Percentiles rank a stretch among this genome's conserved stretches.
Evolutionary conservation across 1,140 invertebrate species (phyloP).

Genomic region (Penaeus japonicus): DNA sequence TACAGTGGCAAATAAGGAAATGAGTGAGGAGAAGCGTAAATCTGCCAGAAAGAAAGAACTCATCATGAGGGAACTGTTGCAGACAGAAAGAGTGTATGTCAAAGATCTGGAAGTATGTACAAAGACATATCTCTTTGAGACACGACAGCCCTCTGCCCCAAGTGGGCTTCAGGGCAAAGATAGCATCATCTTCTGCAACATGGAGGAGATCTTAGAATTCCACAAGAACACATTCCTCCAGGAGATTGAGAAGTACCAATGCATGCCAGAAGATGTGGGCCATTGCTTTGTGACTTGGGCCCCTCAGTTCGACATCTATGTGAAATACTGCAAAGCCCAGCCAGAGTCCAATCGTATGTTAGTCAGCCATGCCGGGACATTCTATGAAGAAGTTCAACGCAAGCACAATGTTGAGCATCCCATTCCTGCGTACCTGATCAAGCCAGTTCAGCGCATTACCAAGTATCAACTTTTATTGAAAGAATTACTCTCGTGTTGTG

Average conservation of each 20-base stretch:
- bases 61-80: slow-evolving; percentile 96
- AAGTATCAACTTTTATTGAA: slow-evolving; percentile 98
- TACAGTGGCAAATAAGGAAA: slow-evolving; percentile 72
- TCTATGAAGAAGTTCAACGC: slow-evolving; percentile 88
- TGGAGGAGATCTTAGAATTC: slow-evolving; percentile 97
- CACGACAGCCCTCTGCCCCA: slow-evolving; percentile 73
- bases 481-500: slow-evolving; percentile 93
- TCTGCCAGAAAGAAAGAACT: slow-evolving; percentile 95
- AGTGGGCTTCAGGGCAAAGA: slow-evolving; percentile 80
- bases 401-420: slow-evolving; percentile 91
- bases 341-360: slow-evolving; percentile 94
- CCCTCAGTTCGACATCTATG: slow-evolving; percentile 97
- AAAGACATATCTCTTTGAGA: slow-evolving; percentile 87
- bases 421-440: slow-evolving; percentile 95
- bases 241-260: slow-evolving; percentile 97
- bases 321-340: slow-evolving; percentile 99
- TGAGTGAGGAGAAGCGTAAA: slow-evolving; percentile 92
- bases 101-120: slow-evolving; percentile 97
- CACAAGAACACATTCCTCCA: slow-evolving; percentile 95
- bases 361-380: slow-evolving; percentile 86
- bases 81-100: slow-evolving; percentile 97
- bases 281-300: slow-evolving; percentile 99
- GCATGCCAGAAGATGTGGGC: slow-evolving; percentile 98
- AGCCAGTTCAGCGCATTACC: slow-evolving; percentile 98
- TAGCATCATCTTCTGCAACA: slow-evolving; percentile 96